Base-by-base conservation (phyloP, 2,797 vertebrate species). In the Hylomyscus alleni region DNA sequence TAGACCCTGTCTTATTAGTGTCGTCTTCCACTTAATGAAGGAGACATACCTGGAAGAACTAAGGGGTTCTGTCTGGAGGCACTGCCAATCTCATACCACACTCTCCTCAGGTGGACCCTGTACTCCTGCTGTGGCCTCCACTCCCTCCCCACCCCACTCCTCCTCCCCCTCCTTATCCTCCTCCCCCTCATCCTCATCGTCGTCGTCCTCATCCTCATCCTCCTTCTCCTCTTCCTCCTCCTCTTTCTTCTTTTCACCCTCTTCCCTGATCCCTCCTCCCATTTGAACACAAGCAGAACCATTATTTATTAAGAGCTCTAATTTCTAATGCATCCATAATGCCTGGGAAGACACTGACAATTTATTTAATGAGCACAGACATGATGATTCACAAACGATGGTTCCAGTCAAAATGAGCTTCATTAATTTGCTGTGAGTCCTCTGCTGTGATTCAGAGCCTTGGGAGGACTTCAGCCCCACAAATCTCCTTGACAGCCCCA, bases 311-410 rank as follows among this genome's bases (percentile, higher is more conserved):
- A 98, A 98, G 95, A 98, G 80, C 73, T 98, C 92, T 98, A 98
- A 99, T 98, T 98, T 98, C 98, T 91, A 97, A 98, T 98, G 98
- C 84, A 77, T 98, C 97, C 97, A 98, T 98, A 98, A 98, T 98
- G 98, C 96, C 98, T 96, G 98, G 97, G 98, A 98, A 99, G 98
- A 98, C 98, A 98, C 97, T 96, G 95, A 98, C 98, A 98, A 99
- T 99, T 99, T 98, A 98, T 99, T 98, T 99, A 98, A 98, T 98
- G 98, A 98, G 97, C 97, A 98, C 97, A 98, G 98, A 98, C 98
- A 98, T 67, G 80, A 98, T 98, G 98, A 98, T 98, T 98, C 98
- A 98, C 97, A 98, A 98, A 98, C 89, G 95, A 98, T 98, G 97
- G 98, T 98, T 98, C 97, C 96, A 98, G 98, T 98, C 98, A 98